A percentile compares a stretch with the other conserved stretches of the same genome.
Evolutionary conservation across 1,140 invertebrate species (phyloP).

Genomic region (Bombyx mandarina): DNA sequence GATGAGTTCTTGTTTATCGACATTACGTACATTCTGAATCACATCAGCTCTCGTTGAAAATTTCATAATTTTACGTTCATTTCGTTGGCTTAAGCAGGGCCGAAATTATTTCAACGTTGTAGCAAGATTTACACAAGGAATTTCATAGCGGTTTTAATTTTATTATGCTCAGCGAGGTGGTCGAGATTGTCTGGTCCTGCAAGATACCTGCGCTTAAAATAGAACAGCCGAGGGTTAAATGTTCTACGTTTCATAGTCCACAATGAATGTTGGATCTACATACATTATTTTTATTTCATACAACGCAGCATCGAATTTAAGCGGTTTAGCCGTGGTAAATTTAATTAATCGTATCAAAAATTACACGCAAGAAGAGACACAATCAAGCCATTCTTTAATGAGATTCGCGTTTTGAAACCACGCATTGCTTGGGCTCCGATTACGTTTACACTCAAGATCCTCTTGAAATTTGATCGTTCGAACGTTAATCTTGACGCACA

Average conservation of each 20-base stretch:
- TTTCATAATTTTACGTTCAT: slow-evolving; percentile 2
- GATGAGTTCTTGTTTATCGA: not conserved
- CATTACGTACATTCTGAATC: too few species aligned
- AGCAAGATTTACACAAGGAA: slow-evolving; percentile 25
- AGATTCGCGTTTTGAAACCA: slow-evolving; percentile 20
- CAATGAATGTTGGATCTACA: not conserved
- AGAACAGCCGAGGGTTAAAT: slow-evolving; percentile 33
- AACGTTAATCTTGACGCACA: slow-evolving; percentile 17
- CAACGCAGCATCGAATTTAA: too few species aligned
- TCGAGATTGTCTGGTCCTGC: slow-evolving; percentile 28
- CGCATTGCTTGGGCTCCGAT: slow-evolving; percentile 31
- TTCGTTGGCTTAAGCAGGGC: slow-evolving; percentile 5
- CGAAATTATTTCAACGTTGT: slow-evolving; percentile 19
- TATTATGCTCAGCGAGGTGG: slow-evolving; percentile 25
- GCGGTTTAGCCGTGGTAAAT: slow-evolving; percentile 29
- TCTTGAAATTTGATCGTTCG: slow-evolving; percentile 40
- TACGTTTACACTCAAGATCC: slow-evolving; percentile 36
- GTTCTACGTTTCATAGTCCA: slow-evolving; percentile 33
- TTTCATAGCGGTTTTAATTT: slow-evolving; percentile 48
- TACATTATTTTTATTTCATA: too few species aligned
- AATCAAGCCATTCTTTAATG: slow-evolving; percentile 40
- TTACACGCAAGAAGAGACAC: slow-evolving; percentile 25
- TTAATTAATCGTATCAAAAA: slow-evolving; percentile 33
- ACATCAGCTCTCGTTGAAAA: not conserved
- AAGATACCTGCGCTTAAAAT: slow-evolving; percentile 46